A percentile compares a stretch with the other conserved stretches of the same genome.
phyloP scores from a whole-genome alignment of 2,113 vertebrate species.

The Amazona guildingii region DNA sequence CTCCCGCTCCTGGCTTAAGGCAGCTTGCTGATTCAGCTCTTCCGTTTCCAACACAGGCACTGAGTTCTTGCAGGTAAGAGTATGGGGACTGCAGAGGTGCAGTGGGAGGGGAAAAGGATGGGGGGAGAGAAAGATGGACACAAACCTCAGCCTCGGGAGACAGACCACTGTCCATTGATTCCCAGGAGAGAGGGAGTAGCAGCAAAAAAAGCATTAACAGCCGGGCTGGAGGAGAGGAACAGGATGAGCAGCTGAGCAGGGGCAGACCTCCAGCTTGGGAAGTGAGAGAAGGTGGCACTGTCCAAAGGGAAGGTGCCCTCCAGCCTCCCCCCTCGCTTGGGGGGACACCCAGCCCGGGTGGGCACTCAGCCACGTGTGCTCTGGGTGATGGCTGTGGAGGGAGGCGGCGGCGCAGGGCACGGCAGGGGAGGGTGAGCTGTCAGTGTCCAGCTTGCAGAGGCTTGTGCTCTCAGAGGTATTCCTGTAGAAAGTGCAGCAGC shows the following conservation, averaged over 20 bases:
- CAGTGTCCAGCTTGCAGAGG: conserved; percentile 49
- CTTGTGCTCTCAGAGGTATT: conserved; percentile 88
- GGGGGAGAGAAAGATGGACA: neutral
- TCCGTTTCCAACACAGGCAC: conserved; percentile 42
- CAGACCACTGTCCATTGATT: conserved; percentile 18
- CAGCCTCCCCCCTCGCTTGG: neutral
- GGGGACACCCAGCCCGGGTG: neutral
- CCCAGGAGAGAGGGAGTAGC: conserved; percentile 66
- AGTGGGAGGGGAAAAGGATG: neutral
- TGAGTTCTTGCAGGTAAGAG: conserved; percentile 26
- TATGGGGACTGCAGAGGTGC: neutral
- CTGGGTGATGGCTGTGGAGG: neutral
- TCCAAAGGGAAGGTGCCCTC: conserved; percentile 9
- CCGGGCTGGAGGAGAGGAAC: conserved; percentile 51
- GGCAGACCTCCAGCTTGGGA: conserved; percentile 52
- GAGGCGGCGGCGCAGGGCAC: neutral
- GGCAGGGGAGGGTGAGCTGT: conserved; percentile 13
- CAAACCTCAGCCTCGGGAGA: conserved; percentile 37
- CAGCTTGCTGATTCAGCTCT: conserved; percentile 41
- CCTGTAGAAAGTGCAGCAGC: conserved; percentile 98
- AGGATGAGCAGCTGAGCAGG: conserved; percentile 44
- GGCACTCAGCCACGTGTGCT: conserved; percentile 60
- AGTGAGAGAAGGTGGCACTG: conserved; percentile 36
- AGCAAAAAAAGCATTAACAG: conserved; percentile 63
- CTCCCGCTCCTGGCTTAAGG: conserved; percentile 56